Evolutionary conservation across 2,888 invertebrate genomes (phyloP).

Genomic region (Zonitis immaculata): DNA sequence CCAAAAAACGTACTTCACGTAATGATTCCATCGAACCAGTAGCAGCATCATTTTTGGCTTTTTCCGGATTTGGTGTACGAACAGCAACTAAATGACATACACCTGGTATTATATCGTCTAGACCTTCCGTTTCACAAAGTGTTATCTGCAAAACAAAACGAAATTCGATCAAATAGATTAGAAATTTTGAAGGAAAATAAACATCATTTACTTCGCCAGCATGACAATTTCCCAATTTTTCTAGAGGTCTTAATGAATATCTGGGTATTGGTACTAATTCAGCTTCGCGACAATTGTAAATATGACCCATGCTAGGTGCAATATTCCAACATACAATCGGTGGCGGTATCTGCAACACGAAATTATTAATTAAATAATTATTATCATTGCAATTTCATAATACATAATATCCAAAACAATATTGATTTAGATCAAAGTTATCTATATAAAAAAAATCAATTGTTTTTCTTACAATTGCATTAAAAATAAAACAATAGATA

Average conservation of each 20-base stretch:
- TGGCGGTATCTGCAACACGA: constrained; percentile 52
- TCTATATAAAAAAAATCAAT: no score
- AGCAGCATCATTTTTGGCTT: constrained; percentile 43
- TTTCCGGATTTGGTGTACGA: constrained; percentile 50
- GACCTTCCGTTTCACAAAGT: constrained; percentile 53
- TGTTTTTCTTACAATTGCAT: no score
- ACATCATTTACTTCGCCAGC: constrained; percentile 57
- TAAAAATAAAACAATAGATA: no score
- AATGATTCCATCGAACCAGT: constrained; percentile 49
- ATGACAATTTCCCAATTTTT: constrained; percentile 56
- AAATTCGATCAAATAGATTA: constrained; percentile 11
- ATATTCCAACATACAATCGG: constrained; percentile 59
- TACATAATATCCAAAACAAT: no score
- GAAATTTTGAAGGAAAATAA: not conserved
- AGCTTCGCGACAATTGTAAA: constrained; percentile 56
- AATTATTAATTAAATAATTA: no score
- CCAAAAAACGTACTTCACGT: constrained; percentile 65
- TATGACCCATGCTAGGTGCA: constrained; percentile 57
- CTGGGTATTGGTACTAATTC: constrained; percentile 55
- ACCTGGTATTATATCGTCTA: constrained; percentile 50
- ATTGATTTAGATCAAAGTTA: no score
- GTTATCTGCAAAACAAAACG: constrained; percentile 49
- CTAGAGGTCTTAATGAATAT: constrained; percentile 54
- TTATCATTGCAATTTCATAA: constrained; percentile 21
- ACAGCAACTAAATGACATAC: constrained; percentile 54